phyloP scores from a whole-genome alignment of 1,140 invertebrate species.

The Zaprionus taronus region DNA sequence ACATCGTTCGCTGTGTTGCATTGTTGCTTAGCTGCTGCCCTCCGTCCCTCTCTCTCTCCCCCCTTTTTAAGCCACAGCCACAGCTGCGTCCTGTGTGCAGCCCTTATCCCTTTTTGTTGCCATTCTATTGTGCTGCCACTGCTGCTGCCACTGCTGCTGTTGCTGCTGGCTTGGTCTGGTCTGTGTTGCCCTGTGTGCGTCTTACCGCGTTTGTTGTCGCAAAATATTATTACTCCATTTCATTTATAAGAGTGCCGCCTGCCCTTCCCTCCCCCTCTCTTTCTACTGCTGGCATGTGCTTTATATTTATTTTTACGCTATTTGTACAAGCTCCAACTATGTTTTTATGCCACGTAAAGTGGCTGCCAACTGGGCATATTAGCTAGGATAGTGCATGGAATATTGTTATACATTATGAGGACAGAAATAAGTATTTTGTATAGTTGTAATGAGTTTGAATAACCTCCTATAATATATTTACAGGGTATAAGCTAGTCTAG shows the following conservation, averaged over 20 bases:
- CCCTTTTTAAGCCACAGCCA: slow-evolving; percentile 5
- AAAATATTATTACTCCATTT: slow-evolving; percentile 84
- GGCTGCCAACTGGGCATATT: slow-evolving; percentile 8
- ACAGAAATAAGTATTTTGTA: background rate
- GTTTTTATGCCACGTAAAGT: slow-evolving; percentile 31
- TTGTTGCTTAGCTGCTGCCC: slow-evolving; percentile 41
- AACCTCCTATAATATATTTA: background rate
- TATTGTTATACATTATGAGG: no score
- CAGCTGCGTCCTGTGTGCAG: slow-evolving; percentile 44
- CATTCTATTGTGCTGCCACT: slow-evolving; percentile 40
- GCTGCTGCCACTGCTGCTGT: slow-evolving; percentile 12
- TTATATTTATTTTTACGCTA: slow-evolving; percentile 6
- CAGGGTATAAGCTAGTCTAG: slow-evolving; percentile 8
- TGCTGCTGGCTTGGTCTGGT: slow-evolving; percentile 16
- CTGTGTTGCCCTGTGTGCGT: background rate
- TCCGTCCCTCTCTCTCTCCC: background rate
- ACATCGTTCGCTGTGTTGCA: slow-evolving; percentile 43
- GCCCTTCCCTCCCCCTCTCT: background rate
- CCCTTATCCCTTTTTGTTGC: slow-evolving; percentile 33
- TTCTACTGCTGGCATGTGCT: background rate
- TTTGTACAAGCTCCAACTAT: slow-evolving; percentile 46
- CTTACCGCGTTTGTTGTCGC: slow-evolving; percentile 63
- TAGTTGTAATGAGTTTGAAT: background rate
- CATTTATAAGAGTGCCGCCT: slow-evolving; percentile 76
- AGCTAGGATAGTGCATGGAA: background rate